These are phyloP conservation scores for Thunnus thynnus DNA, from an alignment of 2,113 vertebrate species.

Conservation along the genomic window DNA sequence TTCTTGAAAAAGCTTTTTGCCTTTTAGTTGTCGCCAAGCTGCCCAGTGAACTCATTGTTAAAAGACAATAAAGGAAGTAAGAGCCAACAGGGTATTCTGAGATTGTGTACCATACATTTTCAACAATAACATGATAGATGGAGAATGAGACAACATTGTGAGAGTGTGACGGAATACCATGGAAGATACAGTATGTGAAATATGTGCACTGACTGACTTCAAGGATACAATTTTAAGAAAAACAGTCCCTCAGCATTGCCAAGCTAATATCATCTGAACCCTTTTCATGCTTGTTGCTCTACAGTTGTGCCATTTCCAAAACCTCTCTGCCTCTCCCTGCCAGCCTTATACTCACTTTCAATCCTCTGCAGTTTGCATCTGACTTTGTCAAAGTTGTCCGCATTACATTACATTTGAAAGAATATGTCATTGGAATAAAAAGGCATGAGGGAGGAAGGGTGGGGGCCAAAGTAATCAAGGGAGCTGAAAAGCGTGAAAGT, in stretches of 20 bases:
- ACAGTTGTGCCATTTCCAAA: constrained; percentile 31
- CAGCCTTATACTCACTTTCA: constrained; percentile 21
- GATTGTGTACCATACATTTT: not conserved
- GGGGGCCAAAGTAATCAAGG: constrained; percentile 81
- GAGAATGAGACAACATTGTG: not conserved
- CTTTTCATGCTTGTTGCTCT: constrained; percentile 18
- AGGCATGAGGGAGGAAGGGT: constrained; percentile 66
- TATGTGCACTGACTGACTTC: constrained; percentile 12
- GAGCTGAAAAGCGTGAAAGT: constrained; percentile 83
- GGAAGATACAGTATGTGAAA: constrained; percentile 7
- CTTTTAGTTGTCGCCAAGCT: not conserved
- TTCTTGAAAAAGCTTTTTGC: not conserved
- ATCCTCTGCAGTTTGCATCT: constrained; percentile 58
- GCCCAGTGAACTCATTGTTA: not conserved
- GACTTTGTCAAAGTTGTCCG: constrained; percentile 79
- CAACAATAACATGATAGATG: constrained; percentile 6
- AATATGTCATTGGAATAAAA: constrained; percentile 78
- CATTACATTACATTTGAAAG: constrained; percentile 68
- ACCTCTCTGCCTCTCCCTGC: constrained; percentile 17
- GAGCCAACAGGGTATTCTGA: not conserved
- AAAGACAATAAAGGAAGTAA: constrained; percentile 1
- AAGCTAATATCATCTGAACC: constrained; percentile 19
- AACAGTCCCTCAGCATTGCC: not conserved
- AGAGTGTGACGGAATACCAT: constrained; percentile 20
- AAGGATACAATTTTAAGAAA: constrained; percentile 9